Percentiles rank a stretch among this genome's conserved stretches.
These are phyloP conservation scores for Porites cylindrica DNA, from an alignment of 92 coral and sea anemone species.

Conservation along the genomic window DNA sequence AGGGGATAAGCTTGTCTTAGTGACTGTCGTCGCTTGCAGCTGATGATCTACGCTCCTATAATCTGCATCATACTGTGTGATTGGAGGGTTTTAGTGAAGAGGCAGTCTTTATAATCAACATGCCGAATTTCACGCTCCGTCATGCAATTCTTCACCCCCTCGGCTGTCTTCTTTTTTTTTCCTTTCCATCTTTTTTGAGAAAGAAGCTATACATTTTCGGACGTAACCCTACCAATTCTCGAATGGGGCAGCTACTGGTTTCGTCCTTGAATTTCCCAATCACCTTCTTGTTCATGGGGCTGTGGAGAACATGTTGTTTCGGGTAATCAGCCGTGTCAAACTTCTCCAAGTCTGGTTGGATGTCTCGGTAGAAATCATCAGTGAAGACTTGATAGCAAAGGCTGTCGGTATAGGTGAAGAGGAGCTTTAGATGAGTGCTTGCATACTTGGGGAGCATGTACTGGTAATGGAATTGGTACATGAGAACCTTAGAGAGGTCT, in stretches of 20 bases:
- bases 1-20: not conserved
- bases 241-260: slow-evolving; percentile 10
- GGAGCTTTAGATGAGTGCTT: slow-evolving; percentile 18
- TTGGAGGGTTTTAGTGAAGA: not conserved
- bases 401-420: slow-evolving; percentile 50
- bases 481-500: slow-evolving; percentile 3
- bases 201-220: slow-evolving; percentile 33
- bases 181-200: not conserved
- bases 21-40: not conserved
- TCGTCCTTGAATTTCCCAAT: slow-evolving; percentile 48
- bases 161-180: slow-evolving; percentile 23
- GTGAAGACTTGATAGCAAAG: slow-evolving; percentile 27
- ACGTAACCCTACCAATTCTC: slow-evolving; percentile 47
- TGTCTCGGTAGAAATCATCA: slow-evolving; percentile 46
- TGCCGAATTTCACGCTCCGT: slow-evolving; percentile 6
- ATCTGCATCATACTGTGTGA: slow-evolving; percentile 3
- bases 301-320: slow-evolving; percentile 9
- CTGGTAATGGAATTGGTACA: slow-evolving; percentile 43
- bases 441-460: slow-evolving; percentile 26
- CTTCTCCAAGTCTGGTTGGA: not conserved
- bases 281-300: slow-evolving; percentile 30
- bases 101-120: not conserved
- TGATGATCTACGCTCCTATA: slow-evolving; percentile 8
- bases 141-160: slow-evolving; percentile 9
- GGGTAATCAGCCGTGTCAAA: slow-evolving; percentile 47